Evolutionary conservation across 2,113 vertebrate genomes (phyloP).

Genomic region (Phoenicopterus ruber): DNA sequence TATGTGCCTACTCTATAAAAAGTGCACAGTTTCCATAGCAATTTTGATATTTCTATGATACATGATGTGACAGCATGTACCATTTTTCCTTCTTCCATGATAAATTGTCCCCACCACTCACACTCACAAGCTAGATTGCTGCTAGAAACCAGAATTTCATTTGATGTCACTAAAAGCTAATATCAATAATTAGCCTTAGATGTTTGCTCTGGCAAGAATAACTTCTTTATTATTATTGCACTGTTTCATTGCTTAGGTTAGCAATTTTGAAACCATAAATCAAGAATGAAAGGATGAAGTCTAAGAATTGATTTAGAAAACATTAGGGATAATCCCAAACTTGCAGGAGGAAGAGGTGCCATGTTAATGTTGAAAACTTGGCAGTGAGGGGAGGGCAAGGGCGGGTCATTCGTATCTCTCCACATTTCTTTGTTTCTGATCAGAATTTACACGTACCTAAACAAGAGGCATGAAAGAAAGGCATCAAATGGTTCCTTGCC

Average conservation of each 20-base stretch:
- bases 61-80: conserved; percentile 64
- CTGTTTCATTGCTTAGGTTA: neutral
- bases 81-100: conserved; percentile 57
- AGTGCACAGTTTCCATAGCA: conserved; percentile 77
- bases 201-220: neutral
- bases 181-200: conserved; percentile 44
- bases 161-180: neutral
- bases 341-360: neutral
- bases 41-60: conserved; percentile 70
- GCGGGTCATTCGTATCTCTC: rapidly evolving
- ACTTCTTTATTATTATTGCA: neutral
- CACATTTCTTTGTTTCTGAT: neutral
- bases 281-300: neutral
- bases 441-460: neutral
- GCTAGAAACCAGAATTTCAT: conserved; percentile 40
- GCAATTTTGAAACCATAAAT: neutral
- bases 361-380: neutral
- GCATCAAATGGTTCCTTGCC: neutral
- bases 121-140: neutral
- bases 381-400: too few relatives aligned
- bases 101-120: conserved; percentile 35
- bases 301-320: neutral
- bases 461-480: neutral
- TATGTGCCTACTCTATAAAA: conserved; percentile 75
- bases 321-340: neutral